Base-by-base conservation (phyloP, 1,140 invertebrate genomes). In the Phthorimaea operculella region DNA sequence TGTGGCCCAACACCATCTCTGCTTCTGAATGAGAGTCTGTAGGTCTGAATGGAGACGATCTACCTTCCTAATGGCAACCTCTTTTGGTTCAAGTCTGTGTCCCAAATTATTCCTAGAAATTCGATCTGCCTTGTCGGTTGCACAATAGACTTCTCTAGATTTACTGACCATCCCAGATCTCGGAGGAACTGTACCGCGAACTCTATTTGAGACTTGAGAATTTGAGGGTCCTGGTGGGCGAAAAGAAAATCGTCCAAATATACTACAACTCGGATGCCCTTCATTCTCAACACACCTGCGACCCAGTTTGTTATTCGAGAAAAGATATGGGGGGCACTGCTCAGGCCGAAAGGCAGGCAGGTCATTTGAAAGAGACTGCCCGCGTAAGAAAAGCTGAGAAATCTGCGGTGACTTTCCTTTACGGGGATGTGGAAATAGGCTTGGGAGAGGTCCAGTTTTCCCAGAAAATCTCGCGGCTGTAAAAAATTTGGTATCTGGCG, bases 291-390 rank as follows among this genome's bases (percentile, higher is more conserved):
- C 21, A 28, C 21, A 6, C 21, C 21, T 28, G 21, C 21, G 21
- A 28, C 21, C 21, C 21, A 28, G 6, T 28, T 28, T 28, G 21
- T 28, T 28, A 28, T 28, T 28, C 21, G 21, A 28, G 21, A 28
- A 6, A 28, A 28, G 21, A 28, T 6, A 28, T 28, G 21, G 21
- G 21, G 21, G 21, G 21, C 21, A 28, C 21, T 28, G 21, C 21
- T 28, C 21, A 28, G 21, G 21, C 21, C 21, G 21, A 28, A 28
- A 28, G 62, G 75, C 6, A 52, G 66, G 51, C 47, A 75, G 55
- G 56, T 76, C 72, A 74, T 74, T 59, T 52, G 70, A 42, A 33
- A 76, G 55, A 34, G 63, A 56, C 5, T 48, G 16, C 64, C 56
- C 14, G 51, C 14, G 67, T 70, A 74, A 12, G 54, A 11, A 2